These are phyloP conservation scores for Caenorhabditis brenneri DNA, from an alignment of 1,140 invertebrate species.

Conservation along the genomic window DNA sequence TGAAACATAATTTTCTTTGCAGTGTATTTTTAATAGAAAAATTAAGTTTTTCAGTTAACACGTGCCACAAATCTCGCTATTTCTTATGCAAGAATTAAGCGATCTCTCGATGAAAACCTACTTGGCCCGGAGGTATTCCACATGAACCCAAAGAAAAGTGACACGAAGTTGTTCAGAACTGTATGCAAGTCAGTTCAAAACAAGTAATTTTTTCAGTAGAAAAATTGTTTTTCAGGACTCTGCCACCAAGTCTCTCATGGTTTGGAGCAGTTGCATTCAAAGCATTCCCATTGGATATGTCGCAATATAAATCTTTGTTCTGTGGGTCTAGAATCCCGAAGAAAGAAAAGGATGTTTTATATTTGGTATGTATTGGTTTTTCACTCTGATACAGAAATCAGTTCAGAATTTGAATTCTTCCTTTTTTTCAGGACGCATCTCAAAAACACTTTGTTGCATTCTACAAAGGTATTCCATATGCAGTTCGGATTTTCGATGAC, in stretches of 20 bases:
- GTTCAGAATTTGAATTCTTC: background rate
- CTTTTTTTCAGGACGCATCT: slow-evolving; percentile 28
- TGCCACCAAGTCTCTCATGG: slow-evolving; percentile 82
- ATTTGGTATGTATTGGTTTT: slow-evolving; percentile 73
- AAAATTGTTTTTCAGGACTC: slow-evolving; percentile 73
- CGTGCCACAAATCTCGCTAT: slow-evolving; percentile 86
- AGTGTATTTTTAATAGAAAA: no score
- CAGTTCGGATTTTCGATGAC: slow-evolving; percentile 84
- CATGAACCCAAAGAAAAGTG: slow-evolving; percentile 86
- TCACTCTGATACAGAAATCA: no score
- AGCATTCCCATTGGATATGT: slow-evolving; percentile 97
- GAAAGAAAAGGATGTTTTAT: slow-evolving; percentile 81
- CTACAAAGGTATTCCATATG: slow-evolving; percentile 85
- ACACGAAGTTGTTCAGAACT: slow-evolving; percentile 80
- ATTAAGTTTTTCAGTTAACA: slow-evolving; percentile 73
- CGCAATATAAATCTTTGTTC: slow-evolving; percentile 87
- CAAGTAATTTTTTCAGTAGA: slow-evolving; percentile 32
- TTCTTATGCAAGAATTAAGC: slow-evolving; percentile 86
- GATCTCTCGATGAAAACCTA: slow-evolving; percentile 80
- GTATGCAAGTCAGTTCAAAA: slow-evolving; percentile 74
- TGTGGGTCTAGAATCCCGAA: slow-evolving; percentile 84
- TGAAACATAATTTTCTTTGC: no score
- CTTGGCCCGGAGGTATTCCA: slow-evolving; percentile 95
- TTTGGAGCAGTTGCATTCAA: slow-evolving; percentile 92
- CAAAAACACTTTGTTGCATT: slow-evolving; percentile 84